These are phyloP conservation scores for Colaptes auratus DNA, from an alignment of 2,113 vertebrate species.

Conservation along the genomic window DNA sequence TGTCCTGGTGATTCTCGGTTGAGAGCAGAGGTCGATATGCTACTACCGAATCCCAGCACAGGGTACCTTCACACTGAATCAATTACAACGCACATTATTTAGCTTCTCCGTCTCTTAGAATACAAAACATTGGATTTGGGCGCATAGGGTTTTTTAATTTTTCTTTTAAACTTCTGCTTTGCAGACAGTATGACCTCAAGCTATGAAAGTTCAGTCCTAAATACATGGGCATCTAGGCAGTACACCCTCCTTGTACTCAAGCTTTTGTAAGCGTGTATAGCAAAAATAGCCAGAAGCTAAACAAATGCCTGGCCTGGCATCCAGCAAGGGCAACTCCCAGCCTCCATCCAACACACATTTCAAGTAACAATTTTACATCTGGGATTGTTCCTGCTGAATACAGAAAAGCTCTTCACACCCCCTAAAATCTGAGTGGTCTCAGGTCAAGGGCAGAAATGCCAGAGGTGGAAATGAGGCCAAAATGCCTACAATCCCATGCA, in stretches of 20 bases:
- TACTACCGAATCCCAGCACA: background rate
- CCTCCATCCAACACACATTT: accelerated
- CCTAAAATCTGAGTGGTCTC: background rate
- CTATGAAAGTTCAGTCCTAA: background rate
- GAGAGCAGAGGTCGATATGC: background rate
- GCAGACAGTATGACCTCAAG: background rate
- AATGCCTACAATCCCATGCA: background rate
- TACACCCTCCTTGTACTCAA: accelerated
- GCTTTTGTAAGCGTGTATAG: accelerated
- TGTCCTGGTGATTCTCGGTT: too few relatives aligned
- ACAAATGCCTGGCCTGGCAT: accelerated
- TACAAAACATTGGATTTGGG: background rate
- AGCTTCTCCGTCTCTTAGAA: background rate
- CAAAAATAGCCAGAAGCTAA: background rate
- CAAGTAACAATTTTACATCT: accelerated
- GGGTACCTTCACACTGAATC: background rate
- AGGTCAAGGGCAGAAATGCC: background rate
- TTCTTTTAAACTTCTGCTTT: background rate
- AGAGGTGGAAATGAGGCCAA: background rate
- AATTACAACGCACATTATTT: background rate
- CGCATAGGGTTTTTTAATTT: background rate
- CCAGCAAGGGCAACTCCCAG: too few relatives aligned
- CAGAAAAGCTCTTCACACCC: background rate
- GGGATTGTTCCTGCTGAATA: accelerated
- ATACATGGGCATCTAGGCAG: background rate